Percentiles rank a stretch among this genome's conserved stretches.
Conservation (phyloP, 2,797 vertebrate species). For the Synanceia verrucosa region DNA sequence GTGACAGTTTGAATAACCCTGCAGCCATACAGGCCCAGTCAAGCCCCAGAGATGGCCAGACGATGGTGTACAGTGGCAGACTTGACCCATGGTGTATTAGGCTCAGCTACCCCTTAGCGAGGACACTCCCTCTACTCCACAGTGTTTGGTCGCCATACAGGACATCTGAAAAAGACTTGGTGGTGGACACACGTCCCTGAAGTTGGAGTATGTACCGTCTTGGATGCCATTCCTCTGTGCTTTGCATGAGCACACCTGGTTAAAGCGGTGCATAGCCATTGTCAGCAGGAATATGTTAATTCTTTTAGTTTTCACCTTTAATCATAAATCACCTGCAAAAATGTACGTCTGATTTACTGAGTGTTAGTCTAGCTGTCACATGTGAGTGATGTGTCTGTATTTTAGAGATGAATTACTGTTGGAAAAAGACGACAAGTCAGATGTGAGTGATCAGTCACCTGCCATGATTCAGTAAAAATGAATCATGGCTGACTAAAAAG, state of each 20-base stretch:
- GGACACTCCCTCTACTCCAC: neutral
- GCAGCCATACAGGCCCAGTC: neutral
- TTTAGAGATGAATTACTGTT: neutral
- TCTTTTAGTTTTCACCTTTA: neutral
- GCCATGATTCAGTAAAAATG: neutral
- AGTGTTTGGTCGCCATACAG: neutral
- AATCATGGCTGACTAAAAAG: neutral
- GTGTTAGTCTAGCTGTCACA: neutral
- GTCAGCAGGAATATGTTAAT: neutral
- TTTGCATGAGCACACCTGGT: neutral
- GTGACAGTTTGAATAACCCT: conserved; percentile 21
- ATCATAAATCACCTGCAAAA: too few relatives aligned
- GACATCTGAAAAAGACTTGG: neutral
- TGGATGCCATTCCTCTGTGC: neutral
- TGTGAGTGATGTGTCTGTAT: neutral
- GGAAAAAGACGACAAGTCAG: neutral
- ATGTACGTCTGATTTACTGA: neutral
- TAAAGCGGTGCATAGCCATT: neutral
- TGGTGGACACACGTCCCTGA: neutral
- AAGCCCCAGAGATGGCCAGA: neutral
- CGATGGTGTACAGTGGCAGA: conserved; percentile 8
- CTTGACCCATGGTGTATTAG: too few relatives aligned
- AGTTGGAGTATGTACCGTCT: neutral
- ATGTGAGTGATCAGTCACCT: neutral
- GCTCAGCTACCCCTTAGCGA: too few relatives aligned